phyloP scores from a whole-genome alignment of 2,888 invertebrate genomes.

The Monoplex corrugatus region DNA sequence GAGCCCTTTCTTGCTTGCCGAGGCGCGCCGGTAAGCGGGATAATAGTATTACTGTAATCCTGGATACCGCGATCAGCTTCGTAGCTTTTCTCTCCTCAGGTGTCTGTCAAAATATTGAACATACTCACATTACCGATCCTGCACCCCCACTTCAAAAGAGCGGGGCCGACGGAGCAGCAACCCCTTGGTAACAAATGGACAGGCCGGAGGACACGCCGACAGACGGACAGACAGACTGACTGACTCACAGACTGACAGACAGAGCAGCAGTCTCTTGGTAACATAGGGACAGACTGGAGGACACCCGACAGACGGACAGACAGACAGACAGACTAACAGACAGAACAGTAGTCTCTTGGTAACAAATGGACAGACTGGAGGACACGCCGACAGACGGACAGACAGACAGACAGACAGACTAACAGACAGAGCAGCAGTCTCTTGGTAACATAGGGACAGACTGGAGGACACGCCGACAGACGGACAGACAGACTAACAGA shows the following conservation, averaged over 20 bases:
- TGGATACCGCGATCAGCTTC: conserved; percentile 25
- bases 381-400: neutral
- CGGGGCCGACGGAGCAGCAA: too few relatives aligned
- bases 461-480: too few relatives aligned
- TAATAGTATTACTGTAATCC: conserved; percentile 1
- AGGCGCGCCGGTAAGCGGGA: neutral
- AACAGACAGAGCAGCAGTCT: conserved; percentile 46
- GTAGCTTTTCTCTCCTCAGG: conserved; percentile 24
- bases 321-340: too few relatives aligned
- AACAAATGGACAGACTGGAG: neutral
- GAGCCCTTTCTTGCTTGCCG: neutral
- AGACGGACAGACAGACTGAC: conserved; percentile 30
- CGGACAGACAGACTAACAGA: too few relatives aligned
- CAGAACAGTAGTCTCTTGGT: neutral
- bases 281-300: too few relatives aligned
- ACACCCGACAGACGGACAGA: too few relatives aligned
- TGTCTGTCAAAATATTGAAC: conserved; percentile 22
- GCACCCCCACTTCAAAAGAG: too few relatives aligned
- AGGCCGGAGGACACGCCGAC: too few relatives aligned
- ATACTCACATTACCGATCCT: neutral
- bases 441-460: too few relatives aligned
- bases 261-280: conserved; percentile 42
- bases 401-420: conserved; percentile 46
- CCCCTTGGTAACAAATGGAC: neutral
- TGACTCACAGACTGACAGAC: conserved; percentile 48